A percentile compares a stretch with the other conserved stretches of the same genome.
Evolutionary conservation across 2,113 vertebrate genomes (phyloP).

Genomic region (Panthera uncia): DNA sequence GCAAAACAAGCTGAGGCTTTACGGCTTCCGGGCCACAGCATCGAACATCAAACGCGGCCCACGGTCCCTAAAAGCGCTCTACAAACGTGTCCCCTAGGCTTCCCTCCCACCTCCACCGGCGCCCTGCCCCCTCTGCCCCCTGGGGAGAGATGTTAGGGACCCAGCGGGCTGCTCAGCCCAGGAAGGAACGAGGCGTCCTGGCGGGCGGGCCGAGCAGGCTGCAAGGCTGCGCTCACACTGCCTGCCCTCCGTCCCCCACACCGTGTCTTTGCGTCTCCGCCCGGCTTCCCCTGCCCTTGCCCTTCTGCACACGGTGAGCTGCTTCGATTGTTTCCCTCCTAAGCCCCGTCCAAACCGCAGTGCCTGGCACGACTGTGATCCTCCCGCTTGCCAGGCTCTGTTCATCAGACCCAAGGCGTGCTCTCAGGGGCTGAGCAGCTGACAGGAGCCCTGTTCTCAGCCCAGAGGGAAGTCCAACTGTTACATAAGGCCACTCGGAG

Average conservation of each 20-base stretch:
- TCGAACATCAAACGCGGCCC: background rate
- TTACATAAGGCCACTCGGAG: slow-evolving; percentile 75
- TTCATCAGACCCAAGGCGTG: slow-evolving; percentile 80
- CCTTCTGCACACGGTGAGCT: slow-evolving; percentile 29
- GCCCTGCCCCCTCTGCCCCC: background rate
- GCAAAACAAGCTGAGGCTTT: background rate
- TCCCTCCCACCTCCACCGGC: background rate
- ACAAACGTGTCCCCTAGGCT: background rate
- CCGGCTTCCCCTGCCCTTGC: background rate
- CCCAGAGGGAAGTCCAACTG: slow-evolving; percentile 78
- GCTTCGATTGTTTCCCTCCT: slow-evolving; percentile 26
- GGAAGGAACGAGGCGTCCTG: background rate
- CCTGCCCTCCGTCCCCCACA: slow-evolving; percentile 64
- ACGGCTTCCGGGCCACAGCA: too few species aligned
- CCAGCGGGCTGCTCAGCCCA: background rate
- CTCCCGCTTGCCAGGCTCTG: slow-evolving; percentile 49
- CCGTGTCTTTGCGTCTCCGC: slow-evolving; percentile 26
- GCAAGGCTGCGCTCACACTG: background rate
- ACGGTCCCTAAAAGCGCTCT: background rate
- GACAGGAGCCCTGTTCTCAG: slow-evolving; percentile 70
- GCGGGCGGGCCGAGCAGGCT: background rate
- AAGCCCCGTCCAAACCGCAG: slow-evolving; percentile 74
- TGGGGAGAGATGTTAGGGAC: background rate
- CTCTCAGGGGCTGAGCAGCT: slow-evolving; percentile 75
- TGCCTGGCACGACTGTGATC: slow-evolving; percentile 72